Evolutionary conservation across 2,888 invertebrate species (phyloP).

Genomic region (Harpalus rufipes): DNA sequence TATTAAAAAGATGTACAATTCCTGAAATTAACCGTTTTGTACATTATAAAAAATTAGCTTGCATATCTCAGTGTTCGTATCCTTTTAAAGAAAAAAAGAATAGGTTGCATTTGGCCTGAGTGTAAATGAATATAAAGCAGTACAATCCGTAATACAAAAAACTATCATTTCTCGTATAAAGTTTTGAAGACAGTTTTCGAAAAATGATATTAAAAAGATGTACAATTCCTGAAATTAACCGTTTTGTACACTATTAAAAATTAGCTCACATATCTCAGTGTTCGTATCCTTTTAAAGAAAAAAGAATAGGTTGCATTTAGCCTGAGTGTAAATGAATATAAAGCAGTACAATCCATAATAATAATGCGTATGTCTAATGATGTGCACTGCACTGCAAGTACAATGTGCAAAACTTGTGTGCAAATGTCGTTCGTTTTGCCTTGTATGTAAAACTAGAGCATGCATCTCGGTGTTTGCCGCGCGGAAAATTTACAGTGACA

Average conservation of each 20-base stretch:
- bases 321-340: slow-evolving; percentile 23
- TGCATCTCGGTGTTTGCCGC: slow-evolving; percentile 31
- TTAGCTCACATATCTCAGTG: too few relatives aligned
- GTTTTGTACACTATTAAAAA: too few relatives aligned
- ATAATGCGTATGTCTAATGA: slow-evolving; percentile 33
- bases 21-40: too few relatives aligned
- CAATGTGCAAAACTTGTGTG: slow-evolving; percentile 25
- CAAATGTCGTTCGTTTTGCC: slow-evolving; percentile 48
- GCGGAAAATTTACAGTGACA: slow-evolving; percentile 52
- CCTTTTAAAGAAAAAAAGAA: background rate
- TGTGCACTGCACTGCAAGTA: slow-evolving; percentile 4
- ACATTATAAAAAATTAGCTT: too few relatives aligned
- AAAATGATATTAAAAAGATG: too few relatives aligned
- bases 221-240: too few relatives aligned
- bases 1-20: too few relatives aligned
- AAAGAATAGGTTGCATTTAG: background rate
- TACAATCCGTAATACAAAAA: slow-evolving; percentile 29
- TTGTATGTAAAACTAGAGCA: slow-evolving; percentile 51
- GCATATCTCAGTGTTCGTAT: too few relatives aligned
- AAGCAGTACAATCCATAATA: slow-evolving; percentile 11
- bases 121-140: slow-evolving; percentile 23
- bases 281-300: too few relatives aligned
- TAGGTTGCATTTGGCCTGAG: background rate
- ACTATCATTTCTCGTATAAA: too few relatives aligned
- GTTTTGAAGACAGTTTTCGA: too few relatives aligned